Evolutionary conservation across 1,140 invertebrate genomes (phyloP).

Genomic region (Caerostris darwini): DNA sequence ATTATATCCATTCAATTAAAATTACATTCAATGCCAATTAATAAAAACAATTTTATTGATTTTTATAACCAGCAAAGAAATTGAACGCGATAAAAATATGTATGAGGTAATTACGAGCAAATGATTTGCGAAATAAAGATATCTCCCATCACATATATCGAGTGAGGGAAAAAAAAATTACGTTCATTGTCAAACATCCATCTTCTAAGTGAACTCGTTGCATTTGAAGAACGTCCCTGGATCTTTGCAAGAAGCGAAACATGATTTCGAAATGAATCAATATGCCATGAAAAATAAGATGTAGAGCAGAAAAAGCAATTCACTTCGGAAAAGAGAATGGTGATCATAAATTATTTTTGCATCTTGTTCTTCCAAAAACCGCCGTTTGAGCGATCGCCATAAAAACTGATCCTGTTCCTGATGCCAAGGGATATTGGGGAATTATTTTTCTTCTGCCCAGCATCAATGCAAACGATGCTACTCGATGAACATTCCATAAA

Average conservation of each 20-base stretch:
- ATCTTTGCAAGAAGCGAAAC: neutral
- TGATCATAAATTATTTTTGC: conserved; percentile 75
- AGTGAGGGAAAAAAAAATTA: conserved; percentile 1
- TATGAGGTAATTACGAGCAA: neutral
- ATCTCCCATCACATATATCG: neutral
- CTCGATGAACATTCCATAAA: conserved; percentile 70
- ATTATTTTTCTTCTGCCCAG: conserved; percentile 60
- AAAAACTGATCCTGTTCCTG: conserved; percentile 67
- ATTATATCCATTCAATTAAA: too few relatives aligned
- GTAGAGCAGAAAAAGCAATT: conserved; percentile 70
- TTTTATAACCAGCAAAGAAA: neutral
- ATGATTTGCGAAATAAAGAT: neutral
- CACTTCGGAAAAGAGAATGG: conserved; percentile 64
- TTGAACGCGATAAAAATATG: neutral
- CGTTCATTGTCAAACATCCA: neutral
- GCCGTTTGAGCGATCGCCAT: conserved; percentile 70
- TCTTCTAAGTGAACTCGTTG: neutral
- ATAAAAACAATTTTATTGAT: neutral
- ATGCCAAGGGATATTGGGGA: conserved; percentile 55
- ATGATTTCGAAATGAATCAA: conserved; percentile 76
- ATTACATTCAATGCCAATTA: neutral
- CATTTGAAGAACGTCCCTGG: conserved; percentile 47
- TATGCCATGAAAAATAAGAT: conserved; percentile 75
- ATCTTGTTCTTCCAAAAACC: conserved; percentile 68
- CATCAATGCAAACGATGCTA: conserved; percentile 62